Evolutionary conservation across 1,140 invertebrate species (phyloP).

Genomic region (Pteromalus puparum): DNA sequence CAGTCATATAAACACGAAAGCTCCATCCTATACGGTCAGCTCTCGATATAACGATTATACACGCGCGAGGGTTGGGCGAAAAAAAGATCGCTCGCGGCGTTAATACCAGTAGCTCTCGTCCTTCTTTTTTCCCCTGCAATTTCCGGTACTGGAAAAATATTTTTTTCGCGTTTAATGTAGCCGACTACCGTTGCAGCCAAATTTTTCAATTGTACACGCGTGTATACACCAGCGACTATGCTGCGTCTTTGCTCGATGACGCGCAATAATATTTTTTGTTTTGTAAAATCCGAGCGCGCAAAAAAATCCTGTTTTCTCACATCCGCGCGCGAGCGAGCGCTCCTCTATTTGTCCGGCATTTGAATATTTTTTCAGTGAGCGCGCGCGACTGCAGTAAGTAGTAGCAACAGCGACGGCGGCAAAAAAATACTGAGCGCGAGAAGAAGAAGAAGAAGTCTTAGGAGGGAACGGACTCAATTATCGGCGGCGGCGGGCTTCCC

Average conservation of each 20-base stretch:
- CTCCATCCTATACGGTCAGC: not conserved
- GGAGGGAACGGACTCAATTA: constrained; percentile 57
- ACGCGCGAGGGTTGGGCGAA: not conserved
- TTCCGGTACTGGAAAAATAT: constrained; percentile 39
- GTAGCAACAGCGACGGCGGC: not conserved
- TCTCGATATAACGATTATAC: not conserved
- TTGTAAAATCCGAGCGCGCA: not conserved
- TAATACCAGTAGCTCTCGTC: constrained; percentile 16
- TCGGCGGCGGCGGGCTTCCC: constrained; percentile 52
- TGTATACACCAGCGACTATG: not conserved
- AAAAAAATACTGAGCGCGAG: not conserved
- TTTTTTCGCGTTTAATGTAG: constrained; percentile 23
- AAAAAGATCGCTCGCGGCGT: constrained; percentile 26
- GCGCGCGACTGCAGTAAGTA: not conserved
- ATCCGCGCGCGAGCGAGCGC: not conserved
- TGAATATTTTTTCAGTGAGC: not conserved
- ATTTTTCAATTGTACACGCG: constrained; percentile 4
- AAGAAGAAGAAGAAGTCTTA: constrained; percentile 54
- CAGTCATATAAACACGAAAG: constrained; percentile 10
- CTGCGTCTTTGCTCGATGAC: not conserved
- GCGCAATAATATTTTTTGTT: constrained; percentile 15
- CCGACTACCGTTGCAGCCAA: not conserved
- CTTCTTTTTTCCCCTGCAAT: constrained; percentile 1
- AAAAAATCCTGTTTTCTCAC: not conserved
- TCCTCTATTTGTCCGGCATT: not conserved